Evolutionary conservation across 2,113 vertebrate species (phyloP), one percentile per base, ranked within the genome.

Genomic region (Rissa tridactyla): DNA sequence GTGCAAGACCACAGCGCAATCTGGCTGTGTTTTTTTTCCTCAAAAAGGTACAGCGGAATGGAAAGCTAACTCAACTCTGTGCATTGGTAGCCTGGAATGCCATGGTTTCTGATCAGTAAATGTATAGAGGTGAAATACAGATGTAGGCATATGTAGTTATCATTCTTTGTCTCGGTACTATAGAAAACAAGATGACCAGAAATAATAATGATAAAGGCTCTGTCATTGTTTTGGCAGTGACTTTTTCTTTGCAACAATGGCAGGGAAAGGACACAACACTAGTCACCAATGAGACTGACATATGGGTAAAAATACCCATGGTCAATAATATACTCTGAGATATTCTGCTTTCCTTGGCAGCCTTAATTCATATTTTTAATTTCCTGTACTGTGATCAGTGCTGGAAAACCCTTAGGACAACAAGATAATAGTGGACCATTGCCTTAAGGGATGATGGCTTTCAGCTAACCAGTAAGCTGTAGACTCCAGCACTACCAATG

Each of bases 401-500:
- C 46, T 52, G 32, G 47, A 95, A 86, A 73, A 65, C 11, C 15
- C 12, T 70, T 60, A 83, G 44, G 40, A 11, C 10, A 78, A n/a
- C 38, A 76, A 76, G 40, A 84, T 21, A 49, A 16, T 22, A 75
- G 29, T 2, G 1, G 21, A 55, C 32, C 7, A 1, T 27, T 76
- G 27, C 42, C 11, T 82, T 57, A 54, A 68, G 26, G 22, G 15
- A 11, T 44, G 19, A 42, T n/a, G 22, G 30, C 7, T 80, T 90
- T 84, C 34, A 72, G 34, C 3, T 52, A 62, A 12, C 23, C 52
- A 32, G 57, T 11, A 76, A 62, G 5, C 23, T 61, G n/a, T 49
- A 13, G 10, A 82, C 10, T 5, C 11, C 49, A 73, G 5, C 0
- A 0, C 15, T 54, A 23, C 15, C 11, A 42, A 17, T 34, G n/a